phyloP scores from a whole-genome alignment of 2,797 vertebrate species.

The Diceros bicornis region DNA sequence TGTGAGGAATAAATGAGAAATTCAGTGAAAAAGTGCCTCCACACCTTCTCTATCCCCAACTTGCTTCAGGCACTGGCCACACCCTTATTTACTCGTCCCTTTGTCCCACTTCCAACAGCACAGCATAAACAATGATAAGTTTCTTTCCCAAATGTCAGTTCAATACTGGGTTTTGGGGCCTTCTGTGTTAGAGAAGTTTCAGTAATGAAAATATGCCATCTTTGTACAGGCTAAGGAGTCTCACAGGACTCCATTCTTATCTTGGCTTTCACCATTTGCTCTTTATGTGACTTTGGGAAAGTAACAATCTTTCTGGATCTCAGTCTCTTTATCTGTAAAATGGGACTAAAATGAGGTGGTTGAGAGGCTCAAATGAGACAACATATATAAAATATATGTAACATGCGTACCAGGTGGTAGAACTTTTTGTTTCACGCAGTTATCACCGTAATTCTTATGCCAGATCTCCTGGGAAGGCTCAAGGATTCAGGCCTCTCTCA shows the following conservation, averaged over 20 bases:
- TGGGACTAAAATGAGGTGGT: slow-evolving; percentile 21
- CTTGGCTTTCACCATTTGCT: neutral
- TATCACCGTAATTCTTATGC: neutral
- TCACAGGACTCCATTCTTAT: neutral
- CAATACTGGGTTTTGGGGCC: neutral
- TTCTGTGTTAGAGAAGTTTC: neutral
- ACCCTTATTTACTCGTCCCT: neutral
- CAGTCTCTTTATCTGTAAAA: slow-evolving; percentile 12
- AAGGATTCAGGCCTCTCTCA: neutral
- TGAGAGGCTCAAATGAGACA: slow-evolving; percentile 1
- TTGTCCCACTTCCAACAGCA: neutral
- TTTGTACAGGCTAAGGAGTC: neutral
- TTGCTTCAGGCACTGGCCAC: neutral
- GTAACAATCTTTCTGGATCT: slow-evolving; percentile 26
- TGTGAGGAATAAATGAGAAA: slow-evolving; percentile 12
- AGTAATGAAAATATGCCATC: neutral
- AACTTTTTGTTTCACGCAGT: neutral
- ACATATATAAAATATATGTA: neutral
- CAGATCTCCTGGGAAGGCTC: neutral
- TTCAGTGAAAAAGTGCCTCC: neutral
- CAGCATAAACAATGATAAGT: neutral
- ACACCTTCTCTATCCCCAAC: neutral
- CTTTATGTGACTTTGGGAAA: slow-evolving; percentile 38
- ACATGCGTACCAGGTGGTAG: neutral
- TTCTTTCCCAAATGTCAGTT: neutral